Base-by-base conservation (phyloP, 2,113 vertebrate genomes). In the Hippocampus abdominalis region DNA sequence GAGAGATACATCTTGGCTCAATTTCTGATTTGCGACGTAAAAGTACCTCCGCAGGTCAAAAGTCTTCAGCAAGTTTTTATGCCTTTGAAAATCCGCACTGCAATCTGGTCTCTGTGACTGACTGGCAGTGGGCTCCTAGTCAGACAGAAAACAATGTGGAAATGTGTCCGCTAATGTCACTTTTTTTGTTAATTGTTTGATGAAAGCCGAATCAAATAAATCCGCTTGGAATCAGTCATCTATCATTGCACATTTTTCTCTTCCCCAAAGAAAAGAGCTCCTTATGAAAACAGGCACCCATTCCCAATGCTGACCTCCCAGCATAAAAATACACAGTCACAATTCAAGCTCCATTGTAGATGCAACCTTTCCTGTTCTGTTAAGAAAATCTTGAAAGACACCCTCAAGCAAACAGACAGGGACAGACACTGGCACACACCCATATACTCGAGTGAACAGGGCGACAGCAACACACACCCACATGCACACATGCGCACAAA, bases 321-420 rank as follows among this genome's bases (percentile, higher is more conserved):
- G 42, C 13, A 72, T 29, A 54, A 21, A 70, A 57, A 77, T 68
- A 75, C 65, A 69, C 48, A 51, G 0, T 56, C 66, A 66, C 64
- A 69, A 48, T 64, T 29, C 1, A 48, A 25, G 9, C 9, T 64
- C 72, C 16, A 48, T 59, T 48, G 54, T 51, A 21, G 32, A 69
- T 74, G 75, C 21, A 62, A 39, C 18, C 63, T 29, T 60, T 70
- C 63, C 63, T 20, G 12, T 70, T 16, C 40, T 67, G 18, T 57
- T 36, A 72, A 75, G 29, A 80, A 6, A 42, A 48, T 18, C 15
- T 48, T 48, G 46, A 16, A 62, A 46, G 9, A 32, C 54, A 40
- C 18, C 27, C 25, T 48, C 44, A 67, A 25, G 68, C 12, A 13
- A 44, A 56, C 49, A 60, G 40, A 66, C 60, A 71, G 32, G 10